Base-by-base conservation (phyloP, 2,888 invertebrate species). In the Hirtodrosophila cameraria region DNA sequence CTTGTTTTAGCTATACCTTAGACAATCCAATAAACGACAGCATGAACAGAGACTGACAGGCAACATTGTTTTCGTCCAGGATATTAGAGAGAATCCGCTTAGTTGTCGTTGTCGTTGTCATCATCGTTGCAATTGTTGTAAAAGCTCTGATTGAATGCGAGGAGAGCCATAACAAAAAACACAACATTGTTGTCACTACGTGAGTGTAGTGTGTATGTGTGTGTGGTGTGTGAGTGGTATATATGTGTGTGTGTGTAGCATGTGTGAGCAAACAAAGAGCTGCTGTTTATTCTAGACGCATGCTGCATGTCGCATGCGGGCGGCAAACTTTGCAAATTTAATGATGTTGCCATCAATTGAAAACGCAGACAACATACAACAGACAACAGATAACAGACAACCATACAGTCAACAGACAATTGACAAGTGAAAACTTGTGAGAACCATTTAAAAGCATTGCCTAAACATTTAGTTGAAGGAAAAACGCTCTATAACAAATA, bases 301-400 rank as follows among this genome's bases (percentile, higher is more conserved):
- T 30, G 38, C 20, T 42, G 52, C 41, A 57, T 61, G 59, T 46
- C 45, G 18, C 35, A 9, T n/a, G 48, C 48, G 36, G 12, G 13
- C 25, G 28, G 38, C 55, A 67, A 58, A 58, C 38, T 41, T 45
- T 72, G 65, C 50, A 80, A 76, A 59, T 80, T 75, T 60, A 75
- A 74, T 72, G 74, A 72, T 59, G 67, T 33, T 53, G 46, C 35
- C 39, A n/a, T 28, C 61, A 71, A 46, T 65, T 41, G 55, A 69
- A n/a, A 60, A 42, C 48, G 36, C 48, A 54, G 55, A 53, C 52
- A 57, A 38, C 25, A 13, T 31, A 43, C 35, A 33, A 31, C n/a
- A n/a, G n/a, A n/a, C n/a, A n/a, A n/a, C n/a, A n/a, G n/a, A n/a
- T n/a, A n/a, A n/a, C n/a, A n/a, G n/a, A n/a, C n/a, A n/a, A n/a